Evolutionary conservation across 2,888 invertebrate species (phyloP), one percentile per base, ranked within the genome.

Genomic region (Tigriopus californicus): DNA sequence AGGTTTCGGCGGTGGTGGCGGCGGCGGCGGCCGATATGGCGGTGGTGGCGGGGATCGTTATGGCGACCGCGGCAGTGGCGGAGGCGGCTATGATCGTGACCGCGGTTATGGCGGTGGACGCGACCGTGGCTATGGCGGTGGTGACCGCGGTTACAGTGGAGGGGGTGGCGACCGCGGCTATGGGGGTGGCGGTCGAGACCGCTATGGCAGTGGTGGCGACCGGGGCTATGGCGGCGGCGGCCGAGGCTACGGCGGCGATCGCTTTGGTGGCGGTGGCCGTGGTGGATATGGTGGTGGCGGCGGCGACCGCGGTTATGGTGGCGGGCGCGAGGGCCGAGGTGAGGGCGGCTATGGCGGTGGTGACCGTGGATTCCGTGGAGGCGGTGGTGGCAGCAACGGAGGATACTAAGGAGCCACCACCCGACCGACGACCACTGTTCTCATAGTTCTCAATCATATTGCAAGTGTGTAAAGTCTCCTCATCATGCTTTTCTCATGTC

Each of bases 51-150:
- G 33, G 3, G 33, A 33, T 8, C 33, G 33, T 8, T 33, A 33
- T 8, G 33, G 33, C 8, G 33, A 33, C 33, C 33, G 33, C 8
- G 33, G 33, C 3, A 33, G 44, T 11, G 44, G 44, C 18, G 44
- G 44, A 15, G 56, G 12, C 62, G 62, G 15, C 64, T 70, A 63
- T 71, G 70, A 61, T 64, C 62, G 33, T 64, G 62, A 18, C 66
- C 64, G 5, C 66, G n/a, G n/a, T 13, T 13, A 20, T n/a, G 33
- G 33, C 55, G 33, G 55, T 40, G 55, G 55, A 24, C 55, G 25
- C 8, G 25, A 44, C 18, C 54, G 54, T 42, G 33, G 33, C 48
- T 15, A 40, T 40, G 55, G 55, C 55, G 33, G 25, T n/a, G 25
- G 18, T 10, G 40, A 41, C 20, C 56, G 56, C 12, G 56, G 56